Conservation (phyloP, 2,888 invertebrate species). For the Eurytoma adleriae region DNA sequence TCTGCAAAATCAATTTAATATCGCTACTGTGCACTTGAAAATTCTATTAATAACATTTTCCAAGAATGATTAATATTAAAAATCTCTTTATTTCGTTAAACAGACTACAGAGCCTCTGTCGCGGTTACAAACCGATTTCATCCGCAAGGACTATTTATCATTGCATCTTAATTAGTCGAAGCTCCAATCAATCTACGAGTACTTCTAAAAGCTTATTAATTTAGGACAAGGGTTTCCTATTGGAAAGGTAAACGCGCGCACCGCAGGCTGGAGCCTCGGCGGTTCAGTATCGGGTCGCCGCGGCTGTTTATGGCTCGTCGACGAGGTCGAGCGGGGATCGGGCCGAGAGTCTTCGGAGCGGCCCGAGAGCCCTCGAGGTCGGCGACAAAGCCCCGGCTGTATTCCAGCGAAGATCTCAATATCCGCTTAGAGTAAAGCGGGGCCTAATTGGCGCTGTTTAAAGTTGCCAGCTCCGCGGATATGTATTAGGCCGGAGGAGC, state of each 20-base stretch:
- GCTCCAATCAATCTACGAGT: slow-evolving; percentile 5
- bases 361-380: slow-evolving; percentile 3
- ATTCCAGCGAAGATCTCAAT: slow-evolving; percentile 48
- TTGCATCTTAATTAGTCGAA: too few species aligned
- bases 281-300: background rate
- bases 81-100: too few species aligned
- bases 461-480: slow-evolving; percentile 5
- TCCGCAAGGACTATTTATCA: too few species aligned
- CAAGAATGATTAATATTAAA: too few species aligned
- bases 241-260: slow-evolving; percentile 8
- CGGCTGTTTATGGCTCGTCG: slow-evolving; percentile 17
- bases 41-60: too few species aligned
- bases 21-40: too few species aligned
- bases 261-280: background rate
- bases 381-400: slow-evolving; percentile 42
- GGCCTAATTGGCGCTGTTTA: slow-evolving; percentile 57
- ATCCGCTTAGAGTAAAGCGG: slow-evolving; percentile 54
- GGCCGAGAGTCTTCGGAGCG: background rate
- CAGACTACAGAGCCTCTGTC: too few species aligned
- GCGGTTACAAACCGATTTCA: too few species aligned
- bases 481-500: slow-evolving; percentile 13
- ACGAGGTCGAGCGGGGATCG: too few species aligned
- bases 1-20: too few species aligned
- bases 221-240: background rate
- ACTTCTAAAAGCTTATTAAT: slow-evolving; percentile 21